These are phyloP conservation scores for Pterocles gutturalis DNA, from an alignment of 2,113 vertebrate genomes.

Conservation along the genomic window DNA sequence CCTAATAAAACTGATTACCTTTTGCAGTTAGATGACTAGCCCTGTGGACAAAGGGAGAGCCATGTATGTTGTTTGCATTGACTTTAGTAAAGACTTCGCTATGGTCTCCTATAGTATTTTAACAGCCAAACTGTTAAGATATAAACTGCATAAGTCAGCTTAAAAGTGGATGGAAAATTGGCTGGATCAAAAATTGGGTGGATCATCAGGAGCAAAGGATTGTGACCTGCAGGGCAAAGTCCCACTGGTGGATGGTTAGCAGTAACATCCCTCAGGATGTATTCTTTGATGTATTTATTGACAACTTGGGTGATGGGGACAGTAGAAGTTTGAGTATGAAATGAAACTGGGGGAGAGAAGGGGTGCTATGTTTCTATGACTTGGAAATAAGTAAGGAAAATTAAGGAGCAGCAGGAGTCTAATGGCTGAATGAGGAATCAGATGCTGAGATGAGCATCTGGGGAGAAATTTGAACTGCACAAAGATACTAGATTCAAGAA, in stretches of 20 bases:
- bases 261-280: fast-evolving
- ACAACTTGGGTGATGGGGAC: background rate
- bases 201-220: background rate
- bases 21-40: background rate
- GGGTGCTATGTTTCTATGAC: background rate
- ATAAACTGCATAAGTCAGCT: background rate
- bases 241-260: background rate
- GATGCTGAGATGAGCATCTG: background rate
- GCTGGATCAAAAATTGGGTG: background rate
- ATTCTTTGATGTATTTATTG: background rate
- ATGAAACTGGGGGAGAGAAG: background rate
- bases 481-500: background rate
- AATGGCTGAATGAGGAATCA: background rate
- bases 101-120: background rate
- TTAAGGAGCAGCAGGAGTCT: background rate
- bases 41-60: background rate
- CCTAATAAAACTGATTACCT: background rate
- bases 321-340: background rate
- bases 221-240: background rate
- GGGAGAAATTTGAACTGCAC: background rate
- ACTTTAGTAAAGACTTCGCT: background rate
- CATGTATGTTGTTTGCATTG: background rate
- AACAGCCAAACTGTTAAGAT: background rate
- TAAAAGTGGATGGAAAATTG: background rate
- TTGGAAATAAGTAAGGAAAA: conserved; percentile 1